Evolutionary conservation across 2,797 vertebrate genomes (phyloP), one percentile per base, ranked within the genome.

Genomic region (Thunnus albacares): DNA sequence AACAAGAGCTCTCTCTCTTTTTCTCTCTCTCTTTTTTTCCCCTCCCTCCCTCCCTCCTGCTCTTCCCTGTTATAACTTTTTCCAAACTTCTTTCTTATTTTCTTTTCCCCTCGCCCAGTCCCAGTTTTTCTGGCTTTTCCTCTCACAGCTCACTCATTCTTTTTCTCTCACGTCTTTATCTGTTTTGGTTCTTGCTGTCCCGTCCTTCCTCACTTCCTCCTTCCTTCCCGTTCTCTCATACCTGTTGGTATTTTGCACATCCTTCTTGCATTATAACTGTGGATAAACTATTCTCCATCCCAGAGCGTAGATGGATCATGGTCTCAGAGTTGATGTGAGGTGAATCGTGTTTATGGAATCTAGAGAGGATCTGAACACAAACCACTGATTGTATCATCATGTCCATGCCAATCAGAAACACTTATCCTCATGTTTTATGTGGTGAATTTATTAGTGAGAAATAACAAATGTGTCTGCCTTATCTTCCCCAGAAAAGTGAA

Each of bases 1-100:
- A 94, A 95, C 94, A 95, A 94, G 94, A 95, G 91, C 86, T 79
- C 87, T 88, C 93, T 91, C 91, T 91, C 91, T 94, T 88, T 91
- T 41, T 91, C 79, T 90, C 82, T 79, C 82, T 86, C 86, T 80
- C 77, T 65, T 60, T 79, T 70, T 71, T 63, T 38, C 35, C 67
- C 80, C 79, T 81, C 79, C 80, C 77, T 75, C 75, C 71, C 76
- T 83, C 79, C 75, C 74, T 84, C 80, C 68, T 68, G 69, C 87
- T 91, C 82, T 68, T 91, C 86, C 85, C 79, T 87, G 76, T 89
- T 90, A 88, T 87, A 91, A 90, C 90, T 92, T 92, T 93, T 89
- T 94, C 89, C 91, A 92, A 93, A 91, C 89, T 82, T 90, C 83
- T 93, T 87, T 93, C 78, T 91, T 93, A 90, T 92, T 94, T 93